A percentile compares a stretch with the other conserved stretches of the same genome.
Evolutionary conservation across 1,140 invertebrate species (phyloP).

Genomic region (Achatina immaculata): DNA sequence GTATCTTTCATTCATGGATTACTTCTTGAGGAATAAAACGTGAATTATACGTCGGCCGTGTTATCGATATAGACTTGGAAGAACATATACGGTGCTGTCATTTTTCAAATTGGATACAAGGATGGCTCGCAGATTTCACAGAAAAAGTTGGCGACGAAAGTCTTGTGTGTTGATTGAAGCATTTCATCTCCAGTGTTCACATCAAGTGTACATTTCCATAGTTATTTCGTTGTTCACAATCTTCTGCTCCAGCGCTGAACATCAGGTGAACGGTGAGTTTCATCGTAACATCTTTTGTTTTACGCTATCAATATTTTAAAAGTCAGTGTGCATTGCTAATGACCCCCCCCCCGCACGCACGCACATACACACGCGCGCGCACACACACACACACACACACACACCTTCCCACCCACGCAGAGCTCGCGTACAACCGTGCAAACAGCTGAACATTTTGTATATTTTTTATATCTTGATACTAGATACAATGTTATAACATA

Average conservation of each 20-base stretch:
- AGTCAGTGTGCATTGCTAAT: no score
- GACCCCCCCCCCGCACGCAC: no score
- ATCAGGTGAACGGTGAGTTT: not conserved
- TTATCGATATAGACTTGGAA: not conserved
- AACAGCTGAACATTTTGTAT: no score
- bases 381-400: no score
- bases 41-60: no score
- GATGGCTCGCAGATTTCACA: conserved; percentile 6
- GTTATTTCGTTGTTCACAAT: not conserved
- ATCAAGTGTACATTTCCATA: not conserved
- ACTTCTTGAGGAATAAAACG: not conserved
- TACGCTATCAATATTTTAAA: no score
- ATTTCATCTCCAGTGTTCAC: not conserved
- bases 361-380: no score
- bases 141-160: conserved; percentile 5
- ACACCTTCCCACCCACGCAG: no score
- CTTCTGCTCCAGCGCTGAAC: not conserved
- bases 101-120: not conserved
- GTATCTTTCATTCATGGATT: conserved; percentile 12
- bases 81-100: not conserved
- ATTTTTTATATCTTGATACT: no score
- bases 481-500: no score
- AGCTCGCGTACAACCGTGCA: no score
- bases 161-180: not conserved
- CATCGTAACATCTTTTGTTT: no score